phyloP scores from a whole-genome alignment of 1,140 invertebrate species.

The Trichonephila inaurata region DNA sequence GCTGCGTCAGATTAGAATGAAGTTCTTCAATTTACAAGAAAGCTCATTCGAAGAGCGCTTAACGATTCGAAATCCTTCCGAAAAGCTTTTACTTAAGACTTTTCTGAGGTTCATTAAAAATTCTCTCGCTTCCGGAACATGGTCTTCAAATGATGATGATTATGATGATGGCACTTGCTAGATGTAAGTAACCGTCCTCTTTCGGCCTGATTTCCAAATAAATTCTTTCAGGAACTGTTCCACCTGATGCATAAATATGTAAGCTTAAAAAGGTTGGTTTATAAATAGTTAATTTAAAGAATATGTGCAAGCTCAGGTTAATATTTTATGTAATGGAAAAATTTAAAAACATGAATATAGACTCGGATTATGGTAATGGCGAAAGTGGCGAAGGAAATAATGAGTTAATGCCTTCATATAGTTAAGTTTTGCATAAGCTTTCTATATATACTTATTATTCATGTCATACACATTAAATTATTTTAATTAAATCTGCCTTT shows the following conservation, averaged over 20 bases:
- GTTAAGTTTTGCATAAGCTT: no score
- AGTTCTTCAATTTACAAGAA: slow-evolving; percentile 53
- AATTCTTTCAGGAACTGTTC: slow-evolving; percentile 26
- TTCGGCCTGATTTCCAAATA: neutral
- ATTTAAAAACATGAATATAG: no score
- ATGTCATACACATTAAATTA: no score
- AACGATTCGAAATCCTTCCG: neutral
- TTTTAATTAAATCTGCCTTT: no score
- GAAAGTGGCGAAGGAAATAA: no score
- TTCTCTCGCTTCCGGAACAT: slow-evolving; percentile 45
- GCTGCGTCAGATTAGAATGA: neutral
- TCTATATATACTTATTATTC: no score
- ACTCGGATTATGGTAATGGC: no score
- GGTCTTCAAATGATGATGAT: slow-evolving; percentile 44
- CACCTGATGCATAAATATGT: slow-evolving; percentile 49
- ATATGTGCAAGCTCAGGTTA: neutral
- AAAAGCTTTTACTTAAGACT: slow-evolving; percentile 54
- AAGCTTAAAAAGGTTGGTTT: neutral
- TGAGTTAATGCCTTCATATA: no score
- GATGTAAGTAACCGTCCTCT: neutral
- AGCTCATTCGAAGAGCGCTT: slow-evolving; percentile 61
- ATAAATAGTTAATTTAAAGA: slow-evolving; percentile 27
- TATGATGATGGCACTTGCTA: neutral
- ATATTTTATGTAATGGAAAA: neutral
- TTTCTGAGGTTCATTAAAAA: slow-evolving; percentile 39